These are phyloP conservation scores for Gopherus evgoodei DNA, from an alignment of 2,113 vertebrate species.

Conservation along the genomic window DNA sequence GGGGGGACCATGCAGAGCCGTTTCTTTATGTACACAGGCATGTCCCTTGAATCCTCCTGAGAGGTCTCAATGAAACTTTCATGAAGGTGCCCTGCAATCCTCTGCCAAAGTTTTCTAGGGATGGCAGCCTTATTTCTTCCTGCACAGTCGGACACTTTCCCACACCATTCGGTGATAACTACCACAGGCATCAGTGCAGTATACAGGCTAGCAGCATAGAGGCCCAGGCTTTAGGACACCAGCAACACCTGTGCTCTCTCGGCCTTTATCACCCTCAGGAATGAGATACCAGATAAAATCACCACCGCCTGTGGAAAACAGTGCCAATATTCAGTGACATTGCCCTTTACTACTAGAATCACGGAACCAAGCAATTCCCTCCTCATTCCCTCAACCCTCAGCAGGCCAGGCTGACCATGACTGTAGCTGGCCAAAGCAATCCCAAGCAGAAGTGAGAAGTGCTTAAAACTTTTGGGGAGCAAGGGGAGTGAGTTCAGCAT, in stretches of 20 bases:
- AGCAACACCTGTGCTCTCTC: too few species aligned
- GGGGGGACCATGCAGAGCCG: too few species aligned
- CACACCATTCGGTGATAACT: neutral
- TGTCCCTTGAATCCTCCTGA: neutral
- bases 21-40: neutral
- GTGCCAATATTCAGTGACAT: neutral
- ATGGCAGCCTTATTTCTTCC: neutral
- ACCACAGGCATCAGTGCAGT: neutral
- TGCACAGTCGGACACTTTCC: neutral
- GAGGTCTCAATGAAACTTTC: neutral
- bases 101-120: neutral
- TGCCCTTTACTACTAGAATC: neutral
- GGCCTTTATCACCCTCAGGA: neutral
- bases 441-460: neutral
- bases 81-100: neutral
- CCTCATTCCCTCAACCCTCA: neutral
- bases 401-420: neutral
- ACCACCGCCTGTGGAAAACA: too few species aligned
- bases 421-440: too few species aligned
- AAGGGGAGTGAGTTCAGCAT: neutral
- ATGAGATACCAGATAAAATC: neutral
- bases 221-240: neutral
- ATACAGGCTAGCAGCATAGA: neutral
- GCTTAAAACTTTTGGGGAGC: neutral
- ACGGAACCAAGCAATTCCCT: neutral